Evolutionary conservation across 64 coral and sea anemone genomes (phyloP).

Genomic region (Acropora yongei): DNA sequence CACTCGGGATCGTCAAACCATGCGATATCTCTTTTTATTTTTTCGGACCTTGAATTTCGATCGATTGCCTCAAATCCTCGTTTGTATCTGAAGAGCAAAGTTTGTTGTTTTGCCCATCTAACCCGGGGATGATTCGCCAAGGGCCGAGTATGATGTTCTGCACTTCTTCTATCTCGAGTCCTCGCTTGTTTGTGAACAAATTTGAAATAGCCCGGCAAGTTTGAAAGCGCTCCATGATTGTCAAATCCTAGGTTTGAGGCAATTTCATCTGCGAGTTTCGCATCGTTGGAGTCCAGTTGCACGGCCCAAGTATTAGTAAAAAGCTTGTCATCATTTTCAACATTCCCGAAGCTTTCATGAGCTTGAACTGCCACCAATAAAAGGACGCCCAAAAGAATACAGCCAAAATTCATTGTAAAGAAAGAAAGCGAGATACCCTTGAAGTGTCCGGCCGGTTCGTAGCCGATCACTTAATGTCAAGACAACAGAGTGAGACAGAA

Average conservation of each 20-base stretch:
- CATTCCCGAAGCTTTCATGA: slow-evolving; percentile 10
- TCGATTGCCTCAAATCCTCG: slow-evolving; percentile 33
- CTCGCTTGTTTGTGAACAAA: slow-evolving; percentile 51
- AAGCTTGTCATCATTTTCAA: slow-evolving; percentile 22
- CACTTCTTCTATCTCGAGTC: slow-evolving; percentile 54
- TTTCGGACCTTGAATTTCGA: not conserved
- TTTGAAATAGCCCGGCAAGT: slow-evolving; percentile 70
- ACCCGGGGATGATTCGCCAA: slow-evolving; percentile 79
- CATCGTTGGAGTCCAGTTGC: slow-evolving; percentile 77
- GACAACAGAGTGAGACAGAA: not conserved
- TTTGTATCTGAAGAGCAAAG: slow-evolving; percentile 61
- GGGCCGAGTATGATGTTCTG: slow-evolving; percentile 31
- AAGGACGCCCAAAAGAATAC: not conserved
- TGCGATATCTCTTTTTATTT: slow-evolving; percentile 13
- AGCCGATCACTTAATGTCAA: not conserved
- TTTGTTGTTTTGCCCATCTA: slow-evolving; percentile 87
- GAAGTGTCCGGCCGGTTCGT: not conserved
- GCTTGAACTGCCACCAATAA: not conserved
- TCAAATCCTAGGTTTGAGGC: slow-evolving; percentile 74
- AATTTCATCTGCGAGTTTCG: slow-evolving; percentile 63
- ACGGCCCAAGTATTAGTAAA: slow-evolving; percentile 72
- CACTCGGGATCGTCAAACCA: slow-evolving; percentile 69
- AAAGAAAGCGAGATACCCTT: not conserved
- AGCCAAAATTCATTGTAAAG: not conserved
- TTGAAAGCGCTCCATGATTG: slow-evolving; percentile 74